These are phyloP conservation scores for Anadara kagoshimensis DNA, from an alignment of 1,140 invertebrate genomes.

Conservation along the genomic window DNA sequence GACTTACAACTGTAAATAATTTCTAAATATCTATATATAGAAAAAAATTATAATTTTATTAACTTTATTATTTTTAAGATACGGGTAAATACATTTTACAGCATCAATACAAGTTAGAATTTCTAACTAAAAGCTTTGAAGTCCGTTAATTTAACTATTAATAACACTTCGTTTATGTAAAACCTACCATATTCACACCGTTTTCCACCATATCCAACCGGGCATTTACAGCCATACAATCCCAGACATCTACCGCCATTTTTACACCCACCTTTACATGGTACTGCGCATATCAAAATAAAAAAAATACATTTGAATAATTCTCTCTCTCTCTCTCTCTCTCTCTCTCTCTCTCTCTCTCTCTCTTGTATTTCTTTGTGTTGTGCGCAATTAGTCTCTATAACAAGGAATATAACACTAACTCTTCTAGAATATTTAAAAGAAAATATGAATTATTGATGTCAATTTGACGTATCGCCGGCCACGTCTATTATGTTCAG, in stretches of 20 bases:
- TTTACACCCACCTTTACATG: conserved; percentile 32
- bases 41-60: neutral
- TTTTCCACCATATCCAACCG: conserved; percentile 61
- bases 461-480: too few relatives aligned
- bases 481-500: too few relatives aligned
- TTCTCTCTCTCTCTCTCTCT: neutral
- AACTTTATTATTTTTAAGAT: neutral
- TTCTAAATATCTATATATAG: neutral
- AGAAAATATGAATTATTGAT: too few relatives aligned
- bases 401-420: neutral
- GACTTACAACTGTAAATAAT: neutral
- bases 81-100: neutral
- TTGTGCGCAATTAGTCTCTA: neutral
- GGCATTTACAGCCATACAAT: conserved; percentile 63
- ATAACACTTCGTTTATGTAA: neutral
- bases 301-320: neutral
- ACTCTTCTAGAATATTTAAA: too few relatives aligned
- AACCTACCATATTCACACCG: conserved; percentile 58
- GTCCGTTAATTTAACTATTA: neutral
- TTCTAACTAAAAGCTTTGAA: too few relatives aligned
- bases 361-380: too few relatives aligned
- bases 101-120: too few relatives aligned
- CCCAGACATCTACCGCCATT: conserved; percentile 31
- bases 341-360: neutral
- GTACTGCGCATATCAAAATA: conserved; percentile 1